phyloP scores from a whole-genome alignment of 2,797 vertebrate genomes.

The Peromyscus attwateri region DNA sequence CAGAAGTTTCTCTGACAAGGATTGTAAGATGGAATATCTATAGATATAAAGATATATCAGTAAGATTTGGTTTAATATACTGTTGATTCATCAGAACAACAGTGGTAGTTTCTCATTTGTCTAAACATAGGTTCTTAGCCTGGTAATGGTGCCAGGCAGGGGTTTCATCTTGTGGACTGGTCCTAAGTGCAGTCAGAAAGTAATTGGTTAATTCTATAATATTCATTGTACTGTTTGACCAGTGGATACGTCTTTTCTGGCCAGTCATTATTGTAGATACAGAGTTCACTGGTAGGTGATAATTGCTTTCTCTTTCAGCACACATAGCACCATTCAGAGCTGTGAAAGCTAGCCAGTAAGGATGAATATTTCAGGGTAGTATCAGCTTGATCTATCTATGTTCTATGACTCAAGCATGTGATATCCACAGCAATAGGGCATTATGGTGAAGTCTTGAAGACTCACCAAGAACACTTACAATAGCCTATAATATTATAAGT shows the following conservation, averaged over 20 bases:
- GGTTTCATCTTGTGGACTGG: neutral
- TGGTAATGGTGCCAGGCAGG: neutral
- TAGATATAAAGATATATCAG: neutral
- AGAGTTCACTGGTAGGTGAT: neutral
- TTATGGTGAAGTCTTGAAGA: neutral
- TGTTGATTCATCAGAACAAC: neutral
- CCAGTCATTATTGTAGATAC: neutral
- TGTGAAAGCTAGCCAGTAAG: neutral
- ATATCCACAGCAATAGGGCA: neutral
- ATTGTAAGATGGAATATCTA: neutral
- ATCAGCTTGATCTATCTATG: neutral
- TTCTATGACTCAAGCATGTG: neutral
- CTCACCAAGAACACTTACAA: neutral
- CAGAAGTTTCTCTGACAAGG: neutral
- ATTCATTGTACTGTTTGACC: neutral
- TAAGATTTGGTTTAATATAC: neutral
- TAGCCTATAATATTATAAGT: neutral
- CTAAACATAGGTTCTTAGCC: neutral
- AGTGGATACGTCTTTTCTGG: neutral
- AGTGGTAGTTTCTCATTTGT: neutral
- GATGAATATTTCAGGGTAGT: neutral
- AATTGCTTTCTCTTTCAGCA: neutral
- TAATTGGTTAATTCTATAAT: neutral
- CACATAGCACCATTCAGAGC: neutral
- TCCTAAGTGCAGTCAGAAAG: neutral